A percentile compares a stretch with the other conserved stretches of the same genome.
Conservation (phyloP, 64 coral and sea anemone genomes). For the Trachythela sp. region DNA sequence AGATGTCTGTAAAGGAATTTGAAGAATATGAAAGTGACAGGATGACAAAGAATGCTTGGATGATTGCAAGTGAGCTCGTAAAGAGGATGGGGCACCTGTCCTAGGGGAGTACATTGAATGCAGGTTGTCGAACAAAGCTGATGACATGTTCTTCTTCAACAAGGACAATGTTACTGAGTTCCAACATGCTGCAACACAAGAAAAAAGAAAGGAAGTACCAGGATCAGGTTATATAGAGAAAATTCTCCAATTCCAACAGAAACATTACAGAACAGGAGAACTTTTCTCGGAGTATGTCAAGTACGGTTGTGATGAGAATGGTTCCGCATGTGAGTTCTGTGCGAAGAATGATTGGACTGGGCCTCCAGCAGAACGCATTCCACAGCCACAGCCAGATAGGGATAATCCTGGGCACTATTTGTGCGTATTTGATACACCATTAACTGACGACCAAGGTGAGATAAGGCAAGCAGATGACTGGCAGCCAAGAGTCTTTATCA, state of each 20-base stretch:
- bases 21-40: slow-evolving; percentile 28
- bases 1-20: slow-evolving; percentile 31
- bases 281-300: slow-evolving; percentile 48
- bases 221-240: slow-evolving; percentile 42
- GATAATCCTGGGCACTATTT: slow-evolving; percentile 36
- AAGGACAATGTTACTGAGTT: slow-evolving; percentile 30
- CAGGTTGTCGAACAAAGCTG: slow-evolving; percentile 31
- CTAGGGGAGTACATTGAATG: slow-evolving; percentile 39
- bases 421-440: slow-evolving; percentile 33
- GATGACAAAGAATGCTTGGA: slow-evolving; percentile 38
- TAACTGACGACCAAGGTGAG: slow-evolving; percentile 9
- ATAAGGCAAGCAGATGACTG: slow-evolving; percentile 41
- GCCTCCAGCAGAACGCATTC: slow-evolving; percentile 35
- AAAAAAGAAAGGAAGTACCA: slow-evolving; percentile 23
- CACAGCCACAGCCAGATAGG: not conserved
- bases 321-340: slow-evolving; percentile 36
- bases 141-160: slow-evolving; percentile 51
- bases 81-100: slow-evolving; percentile 36
- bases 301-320: slow-evolving; percentile 3
- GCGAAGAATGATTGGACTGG: slow-evolving; percentile 41
- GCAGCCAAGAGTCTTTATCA: slow-evolving; percentile 28
- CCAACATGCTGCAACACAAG: slow-evolving; percentile 39
- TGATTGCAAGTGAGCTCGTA: not conserved
- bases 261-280: slow-evolving; percentile 41
- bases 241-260: slow-evolving; percentile 33